Percentiles rank a stretch among this genome's conserved stretches.
phyloP scores from a whole-genome alignment of 2,888 invertebrate genomes.

The Lomographa bimaculata region DNA sequence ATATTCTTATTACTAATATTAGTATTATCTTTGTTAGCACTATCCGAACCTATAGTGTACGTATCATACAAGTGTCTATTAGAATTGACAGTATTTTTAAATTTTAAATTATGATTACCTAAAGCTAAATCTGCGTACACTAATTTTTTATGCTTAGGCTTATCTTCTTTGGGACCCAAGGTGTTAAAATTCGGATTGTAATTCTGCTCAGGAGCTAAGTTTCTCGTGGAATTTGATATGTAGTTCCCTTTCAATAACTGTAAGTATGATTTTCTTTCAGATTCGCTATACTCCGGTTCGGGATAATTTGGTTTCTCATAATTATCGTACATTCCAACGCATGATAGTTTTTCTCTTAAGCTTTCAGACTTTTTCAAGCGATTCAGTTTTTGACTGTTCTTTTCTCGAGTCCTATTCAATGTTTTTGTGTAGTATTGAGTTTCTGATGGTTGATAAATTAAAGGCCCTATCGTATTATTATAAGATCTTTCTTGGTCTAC shows the following conservation, averaged over 20 bases:
- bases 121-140: conserved; percentile 81
- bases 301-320: conserved; percentile 77
- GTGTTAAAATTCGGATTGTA: conserved; percentile 63
- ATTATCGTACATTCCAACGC: conserved; percentile 76
- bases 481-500: conserved; percentile 73
- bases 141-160: conserved; percentile 77
- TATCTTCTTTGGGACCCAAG: conserved; percentile 68
- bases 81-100: conserved; percentile 83
- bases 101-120: conserved; percentile 82
- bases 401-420: conserved; percentile 74
- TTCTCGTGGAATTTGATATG: conserved; percentile 78
- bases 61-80: conserved; percentile 82
- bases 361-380: conserved; percentile 79
- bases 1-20: conserved; percentile 63
- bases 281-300: conserved; percentile 71
- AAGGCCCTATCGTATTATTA: conserved; percentile 74
- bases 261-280: conserved; percentile 72
- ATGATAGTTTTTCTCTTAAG: conserved; percentile 74
- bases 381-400: conserved; percentile 72
- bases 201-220: conserved; percentile 64
- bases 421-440: conserved; percentile 76
- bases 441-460: conserved; percentile 73
- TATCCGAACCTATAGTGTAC: conserved; percentile 73
- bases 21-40: conserved; percentile 64
- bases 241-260: conserved; percentile 75